These are phyloP conservation scores for Myripristis murdjan DNA, from an alignment of 2,797 vertebrate species.

Conservation along the genomic window DNA sequence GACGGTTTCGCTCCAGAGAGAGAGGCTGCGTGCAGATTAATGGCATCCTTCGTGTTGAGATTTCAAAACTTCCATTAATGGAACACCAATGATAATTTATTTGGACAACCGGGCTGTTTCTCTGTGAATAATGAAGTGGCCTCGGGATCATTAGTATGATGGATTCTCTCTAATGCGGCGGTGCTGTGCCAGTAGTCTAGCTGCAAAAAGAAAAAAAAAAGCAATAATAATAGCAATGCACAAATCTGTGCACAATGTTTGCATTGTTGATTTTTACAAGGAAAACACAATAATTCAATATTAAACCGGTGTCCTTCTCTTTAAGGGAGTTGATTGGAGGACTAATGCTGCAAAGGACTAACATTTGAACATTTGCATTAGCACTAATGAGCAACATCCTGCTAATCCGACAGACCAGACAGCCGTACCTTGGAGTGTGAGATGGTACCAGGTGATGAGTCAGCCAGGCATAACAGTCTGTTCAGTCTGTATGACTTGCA, in stretches of 20 bases:
- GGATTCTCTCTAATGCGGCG: slow-evolving; percentile 65
- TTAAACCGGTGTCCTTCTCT: slow-evolving; percentile 3
- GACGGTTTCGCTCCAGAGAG: slow-evolving; percentile 48
- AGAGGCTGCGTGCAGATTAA: slow-evolving; percentile 68
- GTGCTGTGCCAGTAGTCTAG: slow-evolving; percentile 46
- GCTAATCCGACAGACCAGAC: slow-evolving; percentile 39
- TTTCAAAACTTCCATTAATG: slow-evolving; percentile 78
- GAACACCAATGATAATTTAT: slow-evolving; percentile 79
- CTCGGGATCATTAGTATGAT: slow-evolving; percentile 78
- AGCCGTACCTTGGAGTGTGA: slow-evolving; percentile 11
- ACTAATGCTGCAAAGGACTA: slow-evolving; percentile 41
- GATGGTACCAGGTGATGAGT: slow-evolving; percentile 57
- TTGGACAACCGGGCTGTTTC: slow-evolving; percentile 75
- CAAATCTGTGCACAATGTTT: slow-evolving; percentile 41
- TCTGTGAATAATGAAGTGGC: slow-evolving; percentile 78
- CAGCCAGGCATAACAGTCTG: slow-evolving; percentile 48
- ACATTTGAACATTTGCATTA: slow-evolving; percentile 18
- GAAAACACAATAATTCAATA: slow-evolving; percentile 31
- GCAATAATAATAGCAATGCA: slow-evolving; percentile 28
- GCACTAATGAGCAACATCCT: slow-evolving; percentile 41
- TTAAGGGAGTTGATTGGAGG: slow-evolving; percentile 19
- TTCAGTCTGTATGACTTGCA: slow-evolving; percentile 26
- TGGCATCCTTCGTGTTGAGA: slow-evolving; percentile 66
- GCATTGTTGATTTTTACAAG: slow-evolving; percentile 48
- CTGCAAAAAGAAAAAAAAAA: slow-evolving; percentile 35